phyloP scores from a whole-genome alignment of 2,888 invertebrate genomes.

The Aporophyla nigra region DNA sequence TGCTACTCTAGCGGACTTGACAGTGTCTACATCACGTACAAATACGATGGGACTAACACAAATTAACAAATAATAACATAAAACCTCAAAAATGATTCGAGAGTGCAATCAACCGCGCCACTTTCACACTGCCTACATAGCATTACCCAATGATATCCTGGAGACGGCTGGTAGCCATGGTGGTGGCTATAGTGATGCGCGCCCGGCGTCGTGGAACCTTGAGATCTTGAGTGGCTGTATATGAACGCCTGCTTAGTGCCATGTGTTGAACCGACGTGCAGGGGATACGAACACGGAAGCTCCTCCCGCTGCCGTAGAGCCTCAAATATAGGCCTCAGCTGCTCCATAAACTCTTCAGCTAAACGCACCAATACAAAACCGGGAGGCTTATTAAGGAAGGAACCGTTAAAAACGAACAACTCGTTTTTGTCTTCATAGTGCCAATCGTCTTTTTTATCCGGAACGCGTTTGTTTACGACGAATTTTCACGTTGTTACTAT shows the following conservation, averaged over 20 bases:
- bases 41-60: constrained; percentile 76
- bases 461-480: constrained; percentile 78
- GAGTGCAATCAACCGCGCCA: constrained; percentile 80
- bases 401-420: constrained; percentile 76
- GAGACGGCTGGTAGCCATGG: constrained; percentile 93
- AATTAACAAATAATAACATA: constrained; percentile 72
- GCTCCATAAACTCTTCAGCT: constrained; percentile 98
- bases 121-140: constrained; percentile 84
- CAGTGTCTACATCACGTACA: constrained; percentile 77
- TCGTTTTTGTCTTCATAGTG: constrained; percentile 87
- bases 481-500: constrained; percentile 82
- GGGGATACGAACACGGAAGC: constrained; percentile 97
- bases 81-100: constrained; percentile 76
- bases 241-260: constrained; percentile 91
- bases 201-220: constrained; percentile 92
- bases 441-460: constrained; percentile 85
- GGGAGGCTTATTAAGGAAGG: constrained; percentile 85
- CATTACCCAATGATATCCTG: constrained; percentile 95
- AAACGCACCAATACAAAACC: constrained; percentile 89
- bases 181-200: constrained; percentile 92
- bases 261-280: constrained; percentile 95
- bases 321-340: constrained; percentile 99
- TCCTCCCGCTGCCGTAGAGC: constrained; percentile 97
- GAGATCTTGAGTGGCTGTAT: constrained; percentile 92
- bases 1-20: constrained; percentile 81